A percentile compares a stretch with the other conserved stretches of the same genome.
These are phyloP conservation scores for Rhineura floridana DNA, from an alignment of 2,113 vertebrate genomes.

Conservation along the genomic window DNA sequence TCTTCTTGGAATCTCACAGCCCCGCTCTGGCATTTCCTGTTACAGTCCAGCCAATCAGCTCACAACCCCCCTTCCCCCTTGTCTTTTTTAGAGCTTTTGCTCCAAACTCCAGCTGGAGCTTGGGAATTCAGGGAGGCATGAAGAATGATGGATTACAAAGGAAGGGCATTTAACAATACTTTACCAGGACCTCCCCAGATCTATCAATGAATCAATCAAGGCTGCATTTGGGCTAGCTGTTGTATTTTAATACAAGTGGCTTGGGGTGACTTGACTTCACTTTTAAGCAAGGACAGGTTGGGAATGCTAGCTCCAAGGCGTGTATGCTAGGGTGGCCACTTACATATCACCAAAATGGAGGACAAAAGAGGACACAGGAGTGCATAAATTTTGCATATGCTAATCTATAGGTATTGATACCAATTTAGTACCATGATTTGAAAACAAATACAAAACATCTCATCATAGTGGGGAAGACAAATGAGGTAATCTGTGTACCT, in stretches of 20 bases:
- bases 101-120: background rate
- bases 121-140: background rate
- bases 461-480: background rate
- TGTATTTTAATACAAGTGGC: background rate
- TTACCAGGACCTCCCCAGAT: background rate
- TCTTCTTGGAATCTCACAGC: slow-evolving; percentile 12
- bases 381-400: background rate
- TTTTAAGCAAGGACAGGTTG: background rate
- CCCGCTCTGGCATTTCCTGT: slow-evolving; percentile 14
- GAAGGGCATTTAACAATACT: slow-evolving; percentile 1
- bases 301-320: background rate
- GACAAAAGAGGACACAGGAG: background rate
- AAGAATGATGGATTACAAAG: slow-evolving; percentile 15
- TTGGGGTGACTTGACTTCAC: background rate
- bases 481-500: too few species aligned
- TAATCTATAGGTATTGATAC: too few species aligned
- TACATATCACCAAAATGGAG: background rate
- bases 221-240: background rate
- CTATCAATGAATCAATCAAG: slow-evolving; percentile 10
- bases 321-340: background rate
- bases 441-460: background rate
- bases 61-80: background rate
- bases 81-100: background rate
- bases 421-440: background rate
- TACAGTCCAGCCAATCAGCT: background rate